phyloP scores from a whole-genome alignment of 2,113 vertebrate species.

The Etia nguti region DNA sequence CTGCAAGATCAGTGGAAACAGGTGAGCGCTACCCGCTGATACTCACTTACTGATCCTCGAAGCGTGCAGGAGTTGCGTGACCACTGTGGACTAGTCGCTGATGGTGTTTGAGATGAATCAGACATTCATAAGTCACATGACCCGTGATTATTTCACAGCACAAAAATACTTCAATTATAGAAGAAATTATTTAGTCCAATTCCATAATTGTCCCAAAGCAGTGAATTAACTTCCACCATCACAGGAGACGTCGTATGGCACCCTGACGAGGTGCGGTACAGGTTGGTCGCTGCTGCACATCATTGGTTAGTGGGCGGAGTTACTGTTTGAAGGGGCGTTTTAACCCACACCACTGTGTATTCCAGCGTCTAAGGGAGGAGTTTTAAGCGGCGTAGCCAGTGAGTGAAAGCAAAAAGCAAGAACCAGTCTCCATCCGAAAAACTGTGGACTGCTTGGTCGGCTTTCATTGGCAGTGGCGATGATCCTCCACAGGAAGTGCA shows the following conservation, averaged over 20 bases:
- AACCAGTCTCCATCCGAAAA: not conserved
- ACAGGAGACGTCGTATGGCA: no score
- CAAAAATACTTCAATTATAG: not conserved
- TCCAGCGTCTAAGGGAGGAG: not conserved
- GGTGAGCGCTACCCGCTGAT: not conserved
- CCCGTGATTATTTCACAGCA: not conserved
- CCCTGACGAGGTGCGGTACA: no score
- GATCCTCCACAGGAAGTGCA: not conserved
- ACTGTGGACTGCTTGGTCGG: not conserved
- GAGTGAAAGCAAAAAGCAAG: not conserved
- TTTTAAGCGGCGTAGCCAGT: not conserved
- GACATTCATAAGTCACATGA: not conserved
- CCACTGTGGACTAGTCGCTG: not conserved
- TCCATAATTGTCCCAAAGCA: not conserved
- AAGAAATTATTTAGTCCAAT: not conserved
- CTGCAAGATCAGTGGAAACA: not conserved
- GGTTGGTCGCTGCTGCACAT: not conserved
- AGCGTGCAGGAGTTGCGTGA: not conserved
- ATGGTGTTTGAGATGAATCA: not conserved
- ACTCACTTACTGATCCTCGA: not conserved
- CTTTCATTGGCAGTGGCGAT: not conserved
- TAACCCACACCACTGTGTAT: not conserved
- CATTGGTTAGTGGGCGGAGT: not conserved
- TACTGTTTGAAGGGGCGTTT: not conserved
- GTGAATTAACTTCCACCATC: not conserved